Percentiles rank a stretch among this genome's conserved stretches.
Conservation (phyloP, 1,140 invertebrate genomes). For the Drosophila auraria region DNA sequence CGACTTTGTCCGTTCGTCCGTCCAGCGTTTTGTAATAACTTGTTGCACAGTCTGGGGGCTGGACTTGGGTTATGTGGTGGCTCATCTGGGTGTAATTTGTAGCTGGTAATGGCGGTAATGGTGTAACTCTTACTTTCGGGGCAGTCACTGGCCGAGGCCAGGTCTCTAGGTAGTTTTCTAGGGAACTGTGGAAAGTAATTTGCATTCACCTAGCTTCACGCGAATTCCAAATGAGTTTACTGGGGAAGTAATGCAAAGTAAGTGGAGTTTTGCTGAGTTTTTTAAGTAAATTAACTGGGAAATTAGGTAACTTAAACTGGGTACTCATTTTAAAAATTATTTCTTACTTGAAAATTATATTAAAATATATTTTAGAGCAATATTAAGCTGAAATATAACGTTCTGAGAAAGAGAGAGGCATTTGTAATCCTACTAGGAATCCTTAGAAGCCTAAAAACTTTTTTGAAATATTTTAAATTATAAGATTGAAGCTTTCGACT, state of each 20-base stretch:
- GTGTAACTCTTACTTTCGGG: constrained; percentile 40
- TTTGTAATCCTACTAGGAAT: too few relatives aligned
- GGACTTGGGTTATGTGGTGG: constrained; percentile 27
- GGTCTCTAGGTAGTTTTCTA: constrained; percentile 9
- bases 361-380: not conserved
- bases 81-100: constrained; percentile 40
- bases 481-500: not conserved
- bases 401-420: too few relatives aligned
- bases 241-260: not conserved
- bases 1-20: not conserved
- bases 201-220: constrained; percentile 23
- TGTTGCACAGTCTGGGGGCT: constrained; percentile 37
- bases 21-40: constrained; percentile 35
- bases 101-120: constrained; percentile 15
- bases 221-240: constrained; percentile 3
- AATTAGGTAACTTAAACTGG: not conserved
- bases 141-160: constrained; percentile 6
- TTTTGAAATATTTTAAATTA: too few relatives aligned
- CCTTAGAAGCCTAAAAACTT: not conserved
- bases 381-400: too few relatives aligned
- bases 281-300: not conserved
- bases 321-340: not conserved
- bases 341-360: not conserved
- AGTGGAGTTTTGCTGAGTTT: not conserved
- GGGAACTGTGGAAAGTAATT: constrained; percentile 22